Evolutionary conservation across 2,113 vertebrate genomes (phyloP), one percentile per base, ranked within the genome.

Genomic region (Orthonyx spaldingii): DNA sequence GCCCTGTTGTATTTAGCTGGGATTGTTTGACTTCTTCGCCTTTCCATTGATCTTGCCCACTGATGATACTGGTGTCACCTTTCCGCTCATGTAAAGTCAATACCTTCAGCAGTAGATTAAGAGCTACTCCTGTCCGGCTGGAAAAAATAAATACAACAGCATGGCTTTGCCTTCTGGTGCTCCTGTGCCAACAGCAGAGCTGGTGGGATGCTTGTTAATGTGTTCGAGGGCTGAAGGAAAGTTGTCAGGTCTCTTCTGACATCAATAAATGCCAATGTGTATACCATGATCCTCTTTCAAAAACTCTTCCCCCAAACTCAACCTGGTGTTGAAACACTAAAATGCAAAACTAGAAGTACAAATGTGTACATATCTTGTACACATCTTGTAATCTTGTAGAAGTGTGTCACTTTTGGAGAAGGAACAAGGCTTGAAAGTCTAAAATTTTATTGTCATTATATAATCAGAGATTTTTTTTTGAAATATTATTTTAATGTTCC

Each of bases 71-170:
- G 42, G n/a, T 71, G 60, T 81, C 65, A 60, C 78, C 71, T 61
- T 89, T 79, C 84, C 72, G 59, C 74, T 91, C 3, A 2, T 8
- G 1, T 46, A 4, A 28, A 94, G 59, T 88, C 90, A 85, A 57
- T 96, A 50, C 6, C 11, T 63, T 61, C 44, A 59, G 75, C 78
- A 87, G 50, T 69, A 72, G 75, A 91, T 94, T 76, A 89, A 55
- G 70, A 72, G 19, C 78, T 87, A 10, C 46, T 79, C 24, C 33
- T 6, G 85, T 70, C 41, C 76, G 3, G 0, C 50, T 87, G 82
- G 49, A 10, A 41, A 61, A 83, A 57, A 14, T 2, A 37, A 60
- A 12, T 68, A 9, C 57, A 63, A 17, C 9, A 27, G 44, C 11
- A 19, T 2, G 2, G 28, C 22, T 87, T 60, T 84, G 39, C 56